Conservation (phyloP, 2,113 vertebrate species). For the Nicator chloris region DNA sequence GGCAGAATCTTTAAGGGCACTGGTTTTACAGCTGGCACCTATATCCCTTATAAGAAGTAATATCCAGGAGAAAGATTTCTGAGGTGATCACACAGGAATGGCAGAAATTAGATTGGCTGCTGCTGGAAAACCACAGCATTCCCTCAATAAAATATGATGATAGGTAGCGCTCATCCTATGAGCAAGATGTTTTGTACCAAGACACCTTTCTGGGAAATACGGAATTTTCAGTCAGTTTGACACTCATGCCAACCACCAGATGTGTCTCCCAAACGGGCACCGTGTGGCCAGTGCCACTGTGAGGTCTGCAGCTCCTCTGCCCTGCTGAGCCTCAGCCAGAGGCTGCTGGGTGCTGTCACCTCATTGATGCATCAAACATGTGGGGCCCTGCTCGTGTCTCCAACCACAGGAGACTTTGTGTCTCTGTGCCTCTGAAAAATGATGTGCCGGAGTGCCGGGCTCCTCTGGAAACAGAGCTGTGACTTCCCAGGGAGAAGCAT, state of each 20-base stretch:
- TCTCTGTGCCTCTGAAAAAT: neutral
- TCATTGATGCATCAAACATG: fast-evolving
- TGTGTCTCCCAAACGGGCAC: fast-evolving
- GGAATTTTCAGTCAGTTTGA: neutral
- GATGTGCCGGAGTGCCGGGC: neutral
- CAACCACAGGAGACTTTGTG: neutral
- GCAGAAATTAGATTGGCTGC: neutral
- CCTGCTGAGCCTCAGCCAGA: neutral
- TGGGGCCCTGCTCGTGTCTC: neutral
- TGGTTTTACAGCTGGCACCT: neutral
- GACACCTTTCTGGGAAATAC: neutral
- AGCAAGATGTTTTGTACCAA: neutral
- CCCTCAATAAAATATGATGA: fast-evolving
- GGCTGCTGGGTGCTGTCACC: neutral
- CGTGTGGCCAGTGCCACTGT: neutral
- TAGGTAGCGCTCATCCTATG: neutral
- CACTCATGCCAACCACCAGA: neutral
- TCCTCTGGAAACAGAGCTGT: neutral
- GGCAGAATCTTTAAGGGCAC: neutral
- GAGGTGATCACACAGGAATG: neutral
- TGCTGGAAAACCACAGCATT: neutral
- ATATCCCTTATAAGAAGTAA: neutral
- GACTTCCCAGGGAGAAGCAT: neutral
- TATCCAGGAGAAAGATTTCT: neutral
- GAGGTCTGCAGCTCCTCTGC: neutral